Base-by-base conservation (phyloP, 2,888 invertebrate genomes). In the Orthosia cruda region DNA sequence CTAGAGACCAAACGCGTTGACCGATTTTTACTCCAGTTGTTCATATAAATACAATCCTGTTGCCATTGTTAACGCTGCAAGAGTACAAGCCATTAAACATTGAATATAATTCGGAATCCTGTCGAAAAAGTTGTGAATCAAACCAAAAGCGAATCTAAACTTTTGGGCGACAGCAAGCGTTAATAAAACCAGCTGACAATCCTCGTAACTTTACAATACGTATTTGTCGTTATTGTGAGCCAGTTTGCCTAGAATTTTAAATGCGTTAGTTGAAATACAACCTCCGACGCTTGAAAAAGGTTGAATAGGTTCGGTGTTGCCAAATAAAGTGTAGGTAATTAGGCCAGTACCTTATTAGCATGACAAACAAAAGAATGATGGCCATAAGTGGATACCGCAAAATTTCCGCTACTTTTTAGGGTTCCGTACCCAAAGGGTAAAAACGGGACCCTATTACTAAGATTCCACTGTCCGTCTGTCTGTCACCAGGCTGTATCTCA, bases 61-160 rank as follows among this genome's bases (percentile, higher is more conserved):
- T 59, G 4, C 40, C 18, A 23, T 50, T 55, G 11, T n/a, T 12
- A 74, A 76, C 32, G 26, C 26, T 23, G 15, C 18, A 59, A 58
- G 40, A 50, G 16, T 57, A 40, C 57, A 63, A 62, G 54, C 57
- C 58, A 68, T 74, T 58, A 74, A 67, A 81, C 62, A 26, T 61
- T 64, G 18, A 66, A 75, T 65, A 63, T 66, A 52, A 75, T 75
- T 67, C 20, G 26, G 26, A 55, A 65, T 64, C 49, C 66, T 64
- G 66, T 61, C 58, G 63, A 74, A 75, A 77, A 86, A 79, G 68
- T 75, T 80, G 18, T 71, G n/a, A 80, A 84, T 80, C 74, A 80
- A 85, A 86, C 80, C 86, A 82, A 84, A 84, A 59, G 66, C 23
- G 68, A 84, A 80, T 75, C 61, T 20, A 76, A 86, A 81, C 70